Evolutionary conservation across 2,888 invertebrate genomes (phyloP), one percentile per base, ranked within the genome.

Genomic region (Cosmia pyralina): DNA sequence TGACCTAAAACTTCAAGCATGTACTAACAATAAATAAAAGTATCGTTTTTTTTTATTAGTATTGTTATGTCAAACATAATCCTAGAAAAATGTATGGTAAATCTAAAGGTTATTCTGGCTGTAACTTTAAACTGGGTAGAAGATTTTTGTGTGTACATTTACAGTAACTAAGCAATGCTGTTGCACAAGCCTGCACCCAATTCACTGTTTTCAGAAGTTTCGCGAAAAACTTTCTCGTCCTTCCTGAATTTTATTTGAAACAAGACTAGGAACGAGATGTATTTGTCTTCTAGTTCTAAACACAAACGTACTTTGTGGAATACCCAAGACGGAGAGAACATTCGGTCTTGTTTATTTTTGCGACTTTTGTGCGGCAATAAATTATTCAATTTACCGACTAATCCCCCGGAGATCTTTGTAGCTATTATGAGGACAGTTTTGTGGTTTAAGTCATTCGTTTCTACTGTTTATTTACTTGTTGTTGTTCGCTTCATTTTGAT

Each of bases 301-400:
- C 38, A 28, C 34, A 48, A 53, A 44, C 34, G 11, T 28, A 71
- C 17, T 71, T 75, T 59, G 59, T 48, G 38, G 22, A 73, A 62
- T 57, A 59, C 22, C n/a, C 28, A 5, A 57, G 53, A 38, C 17
- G 28, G 19, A 38, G 28, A 41, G 22, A 66, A 52, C 34, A 57
- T 59, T 82, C 34, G 17, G n/a, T 66, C 60, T 77, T 78, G 67
- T 82, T 77, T 74, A 79, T 71, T 70, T 55, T 68, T 70, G 71
- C 53, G 70, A 50, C 64, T 69, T 69, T 74, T 72, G 70, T 75
- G 72, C 15, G 69, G 52, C 53, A 59, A 67, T 85, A 71, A 81
- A 78, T 81, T 83, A 76, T 79, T 79, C 72, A 76, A 79, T 75
- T 85, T 75, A 75, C 65, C 65, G 66, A 53, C 77, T 78, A 63